Percentiles rank a stretch among this genome's conserved stretches.
Evolutionary conservation across 2,888 invertebrate species (phyloP).

Genomic region (Cosmorhoe ocellata): DNA sequence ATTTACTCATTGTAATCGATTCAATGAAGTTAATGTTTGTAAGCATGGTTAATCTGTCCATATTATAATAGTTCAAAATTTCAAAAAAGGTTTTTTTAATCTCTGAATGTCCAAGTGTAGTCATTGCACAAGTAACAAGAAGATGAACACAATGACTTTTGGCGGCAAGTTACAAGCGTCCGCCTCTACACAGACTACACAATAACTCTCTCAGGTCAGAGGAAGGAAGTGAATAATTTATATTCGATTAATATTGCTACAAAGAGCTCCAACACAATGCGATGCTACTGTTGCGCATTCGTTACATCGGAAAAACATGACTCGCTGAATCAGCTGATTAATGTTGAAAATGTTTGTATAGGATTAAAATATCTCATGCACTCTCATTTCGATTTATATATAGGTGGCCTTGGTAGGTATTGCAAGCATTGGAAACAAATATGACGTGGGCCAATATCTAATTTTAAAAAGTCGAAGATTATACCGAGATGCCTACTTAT

Average conservation of each 20-base stretch:
- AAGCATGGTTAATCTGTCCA: no score
- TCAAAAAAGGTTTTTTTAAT: no score
- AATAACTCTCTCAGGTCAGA: constrained; percentile 45
- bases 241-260: constrained; percentile 61
- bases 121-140: constrained; percentile 24
- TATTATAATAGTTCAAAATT: no score
- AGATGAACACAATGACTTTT: constrained; percentile 32
- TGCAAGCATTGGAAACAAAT: no score
- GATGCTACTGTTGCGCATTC: constrained; percentile 48
- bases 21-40: no score
- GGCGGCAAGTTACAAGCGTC: constrained; percentile 47
- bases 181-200: constrained; percentile 44
- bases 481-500: no score
- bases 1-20: no score
- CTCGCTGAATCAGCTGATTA: constrained; percentile 28
- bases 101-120: neutral
- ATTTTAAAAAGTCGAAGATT: no score
- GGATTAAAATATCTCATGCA: constrained; percentile 12
- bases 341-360: constrained; percentile 32
- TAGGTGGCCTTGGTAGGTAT: no score
- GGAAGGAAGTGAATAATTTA: constrained; percentile 72
- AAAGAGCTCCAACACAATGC: constrained; percentile 45
- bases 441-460: no score
- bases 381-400: no score
- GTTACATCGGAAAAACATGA: constrained; percentile 36